Conservation (phyloP, 2,797 vertebrate genomes). For the Sternarchorhynchus goeldii region DNA sequence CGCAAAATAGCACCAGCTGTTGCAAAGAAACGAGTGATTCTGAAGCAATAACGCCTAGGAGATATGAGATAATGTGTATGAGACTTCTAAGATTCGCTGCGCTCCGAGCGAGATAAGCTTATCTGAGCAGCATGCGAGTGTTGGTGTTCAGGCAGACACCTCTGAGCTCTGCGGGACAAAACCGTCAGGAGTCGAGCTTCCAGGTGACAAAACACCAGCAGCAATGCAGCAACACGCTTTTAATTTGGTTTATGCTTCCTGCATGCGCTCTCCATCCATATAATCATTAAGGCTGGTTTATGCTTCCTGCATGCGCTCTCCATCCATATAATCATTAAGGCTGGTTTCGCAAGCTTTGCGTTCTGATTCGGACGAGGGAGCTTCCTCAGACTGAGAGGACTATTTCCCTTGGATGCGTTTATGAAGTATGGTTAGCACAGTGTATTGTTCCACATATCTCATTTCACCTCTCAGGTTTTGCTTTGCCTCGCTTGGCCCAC, state of each 20-base stretch:
- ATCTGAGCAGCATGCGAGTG: slow-evolving; percentile 21
- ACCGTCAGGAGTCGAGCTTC: slow-evolving; percentile 2
- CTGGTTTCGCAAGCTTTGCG: slow-evolving; percentile 41
- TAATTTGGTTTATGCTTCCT: slow-evolving; percentile 41
- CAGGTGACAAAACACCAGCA: slow-evolving; percentile 26
- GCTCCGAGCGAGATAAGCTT: slow-evolving; percentile 7
- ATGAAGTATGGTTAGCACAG: slow-evolving; percentile 53
- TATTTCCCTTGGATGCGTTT: slow-evolving; percentile 56
- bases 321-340: slow-evolving; percentile 46
- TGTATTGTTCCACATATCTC: slow-evolving; percentile 55
- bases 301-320: slow-evolving; percentile 26
- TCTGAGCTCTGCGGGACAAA: slow-evolving; percentile 7
- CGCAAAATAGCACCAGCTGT: slow-evolving; percentile 14
- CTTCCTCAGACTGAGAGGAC: slow-evolving; percentile 57
- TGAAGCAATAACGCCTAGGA: slow-evolving; percentile 12
- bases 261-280: slow-evolving; percentile 35
- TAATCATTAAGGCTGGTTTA: slow-evolving; percentile 48
- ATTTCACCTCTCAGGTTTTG: slow-evolving; percentile 46
- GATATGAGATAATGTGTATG: slow-evolving; percentile 20
- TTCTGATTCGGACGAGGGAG: slow-evolving; percentile 51
- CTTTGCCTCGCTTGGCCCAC: slow-evolving; percentile 44
- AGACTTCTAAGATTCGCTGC: slow-evolving; percentile 36
- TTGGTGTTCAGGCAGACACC: slow-evolving; percentile 4
- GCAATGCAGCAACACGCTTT: slow-evolving; percentile 44
- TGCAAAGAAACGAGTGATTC: slow-evolving; percentile 27